These are phyloP conservation scores for Lasioglossum calceatum DNA, from an alignment of 2,888 invertebrate species.

Conservation along the genomic window DNA sequence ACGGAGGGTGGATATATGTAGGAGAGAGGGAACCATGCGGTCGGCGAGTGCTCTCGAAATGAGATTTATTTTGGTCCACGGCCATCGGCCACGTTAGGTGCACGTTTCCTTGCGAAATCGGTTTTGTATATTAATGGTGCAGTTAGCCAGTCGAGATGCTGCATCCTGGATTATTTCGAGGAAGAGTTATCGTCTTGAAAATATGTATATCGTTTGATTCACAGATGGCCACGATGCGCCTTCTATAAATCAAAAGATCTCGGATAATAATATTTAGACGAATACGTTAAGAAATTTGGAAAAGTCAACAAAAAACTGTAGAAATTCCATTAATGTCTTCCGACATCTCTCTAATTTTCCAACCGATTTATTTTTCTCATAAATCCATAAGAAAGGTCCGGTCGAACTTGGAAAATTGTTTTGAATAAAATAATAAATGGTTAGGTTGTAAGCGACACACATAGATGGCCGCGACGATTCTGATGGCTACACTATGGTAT, in stretches of 20 bases:
- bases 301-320: too few relatives aligned
- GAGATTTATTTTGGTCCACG: conserved; percentile 72
- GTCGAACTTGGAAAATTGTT: background rate
- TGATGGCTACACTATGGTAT: background rate
- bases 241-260: background rate
- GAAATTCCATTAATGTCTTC: too few relatives aligned
- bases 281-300: background rate
- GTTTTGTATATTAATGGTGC: conserved; percentile 72
- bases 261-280: background rate
- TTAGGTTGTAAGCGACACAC: background rate
- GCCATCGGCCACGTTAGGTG: conserved; percentile 67
- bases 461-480: conserved; percentile 12
- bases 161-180: conserved; percentile 63
- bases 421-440: background rate
- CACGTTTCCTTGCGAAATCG: conserved; percentile 77
- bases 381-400: background rate
- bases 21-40: conserved; percentile 57
- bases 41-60: conserved; percentile 62
- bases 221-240: background rate
- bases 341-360: too few relatives aligned
- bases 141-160: conserved; percentile 32
- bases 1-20: background rate
- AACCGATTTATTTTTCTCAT: too few relatives aligned
- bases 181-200: conserved; percentile 26
- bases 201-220: conserved; percentile 17